Evolutionary conservation across 2,113 vertebrate species (phyloP), one percentile per base, ranked within the genome.

Genomic region (Cacatua alba): DNA sequence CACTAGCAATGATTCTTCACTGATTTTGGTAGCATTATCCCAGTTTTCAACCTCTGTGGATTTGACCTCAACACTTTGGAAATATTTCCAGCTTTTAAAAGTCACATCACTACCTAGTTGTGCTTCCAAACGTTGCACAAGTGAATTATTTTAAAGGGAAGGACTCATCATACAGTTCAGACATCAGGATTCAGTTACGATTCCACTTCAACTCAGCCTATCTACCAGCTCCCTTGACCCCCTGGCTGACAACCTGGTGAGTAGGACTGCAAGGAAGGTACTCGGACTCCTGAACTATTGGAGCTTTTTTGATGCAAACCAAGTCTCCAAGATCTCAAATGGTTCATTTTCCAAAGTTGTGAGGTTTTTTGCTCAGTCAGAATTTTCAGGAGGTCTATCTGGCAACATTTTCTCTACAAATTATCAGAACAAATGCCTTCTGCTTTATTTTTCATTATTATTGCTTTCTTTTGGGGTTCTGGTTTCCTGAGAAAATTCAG

Each of bases 161-260:
- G 1, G 15, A 23, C 39, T 15, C 1, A 0, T 19, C 0, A 0
- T 59, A 17, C 1, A 0, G 19, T 67, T 48, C 65, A 68, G 35
- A 35, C 76, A 29, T 51, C 62, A n/a, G 49, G 51, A 89, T 89
- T 41, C 3, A 0, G 35, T 89, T 86, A 60, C 0, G 1, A 21
- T 79, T 70, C 31, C 29, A 26, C 55, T 79, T 86, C 53, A 53
- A 3, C 46, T 71, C 68, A 71, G 48, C 35, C 62, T 69, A 4
- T 62, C 33, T 67, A 14, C 57, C 59, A 52, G 55, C 31, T 87
- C 44, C 20, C 25, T 28, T 1, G 3, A 80, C 18, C 79, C 26
- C 19, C 48, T 64, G 1, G 0, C 21, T 79, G 52, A 41, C 63
- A 93, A 60, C 21, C 11, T 49, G 48, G 44, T 55, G 39, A 75